A percentile compares a stretch with the other conserved stretches of the same genome.
phyloP scores from a whole-genome alignment of 2,888 invertebrate genomes.

The Melanchra persicariae region DNA sequence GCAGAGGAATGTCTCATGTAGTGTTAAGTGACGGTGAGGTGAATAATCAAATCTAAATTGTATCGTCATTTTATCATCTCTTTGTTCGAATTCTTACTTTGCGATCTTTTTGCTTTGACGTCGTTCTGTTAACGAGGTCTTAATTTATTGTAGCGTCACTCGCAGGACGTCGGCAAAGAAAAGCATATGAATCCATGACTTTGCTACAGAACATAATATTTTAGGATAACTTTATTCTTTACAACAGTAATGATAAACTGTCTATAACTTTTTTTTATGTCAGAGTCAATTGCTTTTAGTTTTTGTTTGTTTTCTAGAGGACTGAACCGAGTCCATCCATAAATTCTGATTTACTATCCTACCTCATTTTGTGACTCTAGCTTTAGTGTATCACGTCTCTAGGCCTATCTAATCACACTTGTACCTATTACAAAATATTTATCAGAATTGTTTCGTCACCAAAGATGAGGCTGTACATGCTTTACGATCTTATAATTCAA shows the following conservation, averaged over 20 bases:
- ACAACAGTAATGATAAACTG: constrained; percentile 35
- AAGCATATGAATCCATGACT: constrained; percentile 62
- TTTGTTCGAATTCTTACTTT: constrained; percentile 39
- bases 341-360: constrained; percentile 84
- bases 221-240: constrained; percentile 50
- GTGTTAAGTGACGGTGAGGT: constrained; percentile 58
- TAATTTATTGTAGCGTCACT: constrained; percentile 55
- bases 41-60: constrained; percentile 61
- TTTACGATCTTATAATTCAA: constrained; percentile 64
- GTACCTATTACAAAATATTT: constrained; percentile 69
- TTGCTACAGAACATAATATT: constrained; percentile 51
- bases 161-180: constrained; percentile 39
- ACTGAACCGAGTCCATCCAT: constrained; percentile 78
- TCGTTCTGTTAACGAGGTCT: constrained; percentile 33
- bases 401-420: constrained; percentile 69
- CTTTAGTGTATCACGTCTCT: constrained; percentile 77
- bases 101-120: constrained; percentile 34
- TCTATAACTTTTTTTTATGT: constrained; percentile 50
- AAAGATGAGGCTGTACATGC: constrained; percentile 86
- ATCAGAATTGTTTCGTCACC: constrained; percentile 81
- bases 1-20: constrained; percentile 76
- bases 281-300: constrained; percentile 62
- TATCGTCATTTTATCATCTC: constrained; percentile 52
- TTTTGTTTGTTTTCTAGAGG: constrained; percentile 66
- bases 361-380: constrained; percentile 88